Conservation (phyloP, 2,888 invertebrate species). For the Stictocephala bisonia region DNA sequence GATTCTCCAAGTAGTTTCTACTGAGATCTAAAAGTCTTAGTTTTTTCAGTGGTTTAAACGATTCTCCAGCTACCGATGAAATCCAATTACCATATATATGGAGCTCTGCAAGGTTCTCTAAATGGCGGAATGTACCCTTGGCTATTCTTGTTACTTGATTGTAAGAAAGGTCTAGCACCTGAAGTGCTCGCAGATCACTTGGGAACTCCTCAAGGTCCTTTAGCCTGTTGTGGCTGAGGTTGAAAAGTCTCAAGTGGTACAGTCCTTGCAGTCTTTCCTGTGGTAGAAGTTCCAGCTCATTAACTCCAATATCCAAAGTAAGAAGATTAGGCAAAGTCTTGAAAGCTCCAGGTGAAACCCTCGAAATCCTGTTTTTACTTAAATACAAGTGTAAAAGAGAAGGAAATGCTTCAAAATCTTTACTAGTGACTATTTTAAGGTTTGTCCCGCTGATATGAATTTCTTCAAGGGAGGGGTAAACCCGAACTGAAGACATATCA, state of each 20-base stretch:
- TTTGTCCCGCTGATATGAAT: conserved; percentile 85
- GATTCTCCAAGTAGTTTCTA: conserved; percentile 83
- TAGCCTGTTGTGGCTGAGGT: conserved; percentile 85
- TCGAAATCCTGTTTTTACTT: conserved; percentile 78
- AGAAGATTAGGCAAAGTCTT: conserved; percentile 79
- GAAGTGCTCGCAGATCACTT: conserved; percentile 78
- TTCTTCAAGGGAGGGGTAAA: conserved; percentile 69
- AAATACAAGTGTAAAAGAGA: conserved; percentile 80
- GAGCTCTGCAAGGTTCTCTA: conserved; percentile 81
- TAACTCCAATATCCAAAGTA: conserved; percentile 83
- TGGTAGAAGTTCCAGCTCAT: conserved; percentile 84
- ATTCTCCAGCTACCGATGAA: conserved; percentile 79
- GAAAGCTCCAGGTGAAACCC: conserved; percentile 88
- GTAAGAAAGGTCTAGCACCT: conserved; percentile 83
- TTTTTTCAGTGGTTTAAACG: conserved; percentile 81
- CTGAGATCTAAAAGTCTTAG: conserved; percentile 82
- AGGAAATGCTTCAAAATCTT: conserved; percentile 87
- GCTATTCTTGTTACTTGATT: conserved; percentile 84
- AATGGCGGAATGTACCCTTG: conserved; percentile 79
- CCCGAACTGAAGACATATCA: conserved; percentile 49
- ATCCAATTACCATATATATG: conserved; percentile 87
- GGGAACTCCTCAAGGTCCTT: conserved; percentile 86
- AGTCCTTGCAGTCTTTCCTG: conserved; percentile 86
- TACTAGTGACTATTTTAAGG: conserved; percentile 83
- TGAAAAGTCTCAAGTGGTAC: conserved; percentile 77